Base-by-base conservation (phyloP, 2,888 invertebrate genomes). In the Timandra comae region DNA sequence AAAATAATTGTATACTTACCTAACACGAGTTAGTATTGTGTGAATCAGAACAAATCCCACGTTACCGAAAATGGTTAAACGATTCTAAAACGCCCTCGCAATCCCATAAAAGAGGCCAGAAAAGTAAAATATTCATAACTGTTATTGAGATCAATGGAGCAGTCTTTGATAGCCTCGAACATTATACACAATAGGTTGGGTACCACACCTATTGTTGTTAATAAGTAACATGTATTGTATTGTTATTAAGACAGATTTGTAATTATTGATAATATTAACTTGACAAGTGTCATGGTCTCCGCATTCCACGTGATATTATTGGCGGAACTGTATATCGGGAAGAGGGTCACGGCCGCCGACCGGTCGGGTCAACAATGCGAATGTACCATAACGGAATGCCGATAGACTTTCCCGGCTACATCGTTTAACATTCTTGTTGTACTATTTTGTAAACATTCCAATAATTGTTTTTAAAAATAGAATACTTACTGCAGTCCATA, bases 401-500 rank as follows among this genome's bases (percentile, higher is more conserved):
- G 48, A 40, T 55, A 16, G 16, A 41, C 46, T 57, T 48, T 54
- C 46, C 45, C 46, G 50, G 41, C 36, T 52, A 48, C 52, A 43
- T 49, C 38, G 42, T 51, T 49, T 40, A 36, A 35, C 30, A 23
- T 33, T 30, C 33, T 27, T 32, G 32, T 30, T 41, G 25, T 34
- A 40, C 24, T 28, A 27, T 12, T 33, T 16, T 5, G 4, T 16
- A 16, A 16, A 16, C 16, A 16, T 16, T 16, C 16, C 16, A 16
- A 16, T 16, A 16, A 16, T 5, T n/a, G n/a, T n/a, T n/a, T n/a
- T n/a, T n/a, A n/a, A 27, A 29, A 29, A 38, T 38, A 28, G 19
- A 31, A 29, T 56, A 87, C 90, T 88, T 82, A 90, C 91, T 86
- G 76, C 91, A 91, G 63, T 88, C 85, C 61, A 88, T 77, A 37